Base-by-base conservation (phyloP, 2,888 invertebrate species). In the Pseudoips prasinana region DNA sequence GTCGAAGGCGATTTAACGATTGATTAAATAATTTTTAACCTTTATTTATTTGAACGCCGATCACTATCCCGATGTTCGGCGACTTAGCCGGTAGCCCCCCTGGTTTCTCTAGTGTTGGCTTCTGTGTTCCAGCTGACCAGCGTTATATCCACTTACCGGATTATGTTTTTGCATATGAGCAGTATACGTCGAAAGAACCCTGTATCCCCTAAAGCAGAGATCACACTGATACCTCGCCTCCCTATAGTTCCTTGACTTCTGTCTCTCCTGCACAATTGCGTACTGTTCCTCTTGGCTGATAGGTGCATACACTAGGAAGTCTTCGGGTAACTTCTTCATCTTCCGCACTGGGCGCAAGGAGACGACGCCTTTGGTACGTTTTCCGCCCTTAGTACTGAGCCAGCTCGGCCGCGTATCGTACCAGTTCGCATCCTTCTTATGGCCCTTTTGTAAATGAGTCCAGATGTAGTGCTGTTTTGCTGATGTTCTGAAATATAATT, bases 111-210 rank as follows among this genome's bases (percentile, higher is more conserved):
- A n/a, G n/a, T n/a, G n/a, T n/a, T n/a, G n/a, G n/a, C n/a, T n/a
- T n/a, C n/a, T n/a, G n/a, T n/a, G n/a, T n/a, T n/a, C n/a, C n/a
- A n/a, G n/a, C n/a, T n/a, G n/a, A n/a, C n/a, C n/a, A n/a, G n/a
- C n/a, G n/a, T n/a, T n/a, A n/a, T n/a, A n/a, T 14, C 2, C 30
- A 63, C 76, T 73, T 38, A 86, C 87, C 39, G 85, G 76, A 44
- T 84, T 74, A 63, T 88, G 87, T 58, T 86, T 88, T 41, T 64
- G 74, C 82, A 87, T 81, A 42, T 88, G 87, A 18, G 83, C 85
- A 20, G 58, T 65, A 36, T 73, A 86, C 0, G 87, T 81, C 1
- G 33, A 29, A 9, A 58, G 35, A 26, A 73, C 73, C 8, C 86
- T 57, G 25, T 80, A 88, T 0, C 86, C 87, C 50, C 72, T 68